Conservation (phyloP, 2,113 vertebrate species). For the Notothenia coriiceps region DNA sequence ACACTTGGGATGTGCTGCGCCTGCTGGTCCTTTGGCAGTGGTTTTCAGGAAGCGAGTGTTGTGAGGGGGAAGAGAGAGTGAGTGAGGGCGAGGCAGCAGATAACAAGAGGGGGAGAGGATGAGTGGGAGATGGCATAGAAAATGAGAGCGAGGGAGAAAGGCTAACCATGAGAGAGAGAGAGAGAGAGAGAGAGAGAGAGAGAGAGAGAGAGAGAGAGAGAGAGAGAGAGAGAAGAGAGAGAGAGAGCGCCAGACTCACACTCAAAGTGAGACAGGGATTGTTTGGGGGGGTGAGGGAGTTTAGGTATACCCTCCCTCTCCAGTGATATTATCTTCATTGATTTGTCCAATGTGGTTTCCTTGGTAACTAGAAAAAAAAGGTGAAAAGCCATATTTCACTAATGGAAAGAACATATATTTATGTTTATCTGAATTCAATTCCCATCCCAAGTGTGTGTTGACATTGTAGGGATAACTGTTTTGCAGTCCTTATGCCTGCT, state of each 20-base stretch:
- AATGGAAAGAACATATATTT: slow-evolving; percentile 45
- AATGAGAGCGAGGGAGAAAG: slow-evolving; percentile 16
- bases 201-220: slow-evolving; percentile 14
- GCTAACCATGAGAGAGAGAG: background rate
- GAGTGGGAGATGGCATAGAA: slow-evolving; percentile 44
- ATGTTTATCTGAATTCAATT: slow-evolving; percentile 33
- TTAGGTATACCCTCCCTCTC: slow-evolving; percentile 81
- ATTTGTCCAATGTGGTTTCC: slow-evolving; percentile 89
- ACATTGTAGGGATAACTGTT: slow-evolving; percentile 1
- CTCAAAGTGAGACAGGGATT: slow-evolving; percentile 41
- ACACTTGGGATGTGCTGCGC: slow-evolving; percentile 64
- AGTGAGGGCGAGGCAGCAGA: slow-evolving; percentile 49
- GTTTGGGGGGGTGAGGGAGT: slow-evolving; percentile 48
- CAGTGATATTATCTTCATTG: slow-evolving; percentile 87
- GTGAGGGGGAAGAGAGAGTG: slow-evolving; percentile 69
- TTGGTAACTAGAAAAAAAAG: slow-evolving; percentile 81
- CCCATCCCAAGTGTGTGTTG: slow-evolving; percentile 20
- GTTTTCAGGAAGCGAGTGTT: slow-evolving; percentile 77
- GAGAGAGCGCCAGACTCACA: slow-evolving; percentile 20
- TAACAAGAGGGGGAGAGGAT: slow-evolving; percentile 47
- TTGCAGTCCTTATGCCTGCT: slow-evolving; percentile 17
- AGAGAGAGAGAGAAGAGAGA: slow-evolving; percentile 3
- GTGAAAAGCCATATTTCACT: slow-evolving; percentile 79
- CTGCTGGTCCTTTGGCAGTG: slow-evolving; percentile 76
- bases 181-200: slow-evolving; percentile 12